Evolutionary conservation across 2,797 vertebrate genomes (phyloP).

Genomic region (Tachyglossus aculeatus): DNA sequence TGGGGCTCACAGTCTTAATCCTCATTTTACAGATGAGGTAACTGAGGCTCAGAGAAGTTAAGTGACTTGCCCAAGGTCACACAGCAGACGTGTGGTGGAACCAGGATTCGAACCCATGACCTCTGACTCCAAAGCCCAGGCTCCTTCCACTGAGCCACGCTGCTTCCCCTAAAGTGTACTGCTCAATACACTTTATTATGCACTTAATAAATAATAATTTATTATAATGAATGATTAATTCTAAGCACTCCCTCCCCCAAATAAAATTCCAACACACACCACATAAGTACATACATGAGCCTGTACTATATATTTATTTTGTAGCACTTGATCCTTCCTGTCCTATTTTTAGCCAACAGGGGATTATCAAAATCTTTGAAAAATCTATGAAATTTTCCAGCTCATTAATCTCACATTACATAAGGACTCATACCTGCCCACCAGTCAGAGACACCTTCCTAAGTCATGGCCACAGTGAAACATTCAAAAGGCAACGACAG

Average conservation of each 20-base stretch:
- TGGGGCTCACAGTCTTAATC: too few species aligned
- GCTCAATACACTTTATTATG: too few species aligned
- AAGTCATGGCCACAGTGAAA: not conserved
- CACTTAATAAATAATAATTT: not conserved
- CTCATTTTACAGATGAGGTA: too few species aligned
- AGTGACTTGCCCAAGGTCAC: too few species aligned
- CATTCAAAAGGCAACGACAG: not conserved
- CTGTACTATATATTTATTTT: not conserved
- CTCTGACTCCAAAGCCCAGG: too few species aligned
- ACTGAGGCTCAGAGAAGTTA: too few species aligned
- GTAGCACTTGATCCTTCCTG: not conserved
- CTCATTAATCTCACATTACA: not conserved
- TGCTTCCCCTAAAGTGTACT: too few species aligned
- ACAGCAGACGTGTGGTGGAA: too few species aligned
- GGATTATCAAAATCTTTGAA: not conserved
- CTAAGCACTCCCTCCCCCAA: not conserved
- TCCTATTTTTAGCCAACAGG: conserved; percentile 9
- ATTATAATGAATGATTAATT: not conserved
- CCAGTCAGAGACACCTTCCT: too few species aligned
- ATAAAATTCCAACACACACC: not conserved
- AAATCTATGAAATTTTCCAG: accelerated
- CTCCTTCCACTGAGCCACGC: too few species aligned
- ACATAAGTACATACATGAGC: not conserved
- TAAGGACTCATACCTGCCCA: too few species aligned
- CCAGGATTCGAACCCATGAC: too few species aligned